Conservation (phyloP, 2,888 invertebrate species). For the Neoitamus cyanurus region DNA sequence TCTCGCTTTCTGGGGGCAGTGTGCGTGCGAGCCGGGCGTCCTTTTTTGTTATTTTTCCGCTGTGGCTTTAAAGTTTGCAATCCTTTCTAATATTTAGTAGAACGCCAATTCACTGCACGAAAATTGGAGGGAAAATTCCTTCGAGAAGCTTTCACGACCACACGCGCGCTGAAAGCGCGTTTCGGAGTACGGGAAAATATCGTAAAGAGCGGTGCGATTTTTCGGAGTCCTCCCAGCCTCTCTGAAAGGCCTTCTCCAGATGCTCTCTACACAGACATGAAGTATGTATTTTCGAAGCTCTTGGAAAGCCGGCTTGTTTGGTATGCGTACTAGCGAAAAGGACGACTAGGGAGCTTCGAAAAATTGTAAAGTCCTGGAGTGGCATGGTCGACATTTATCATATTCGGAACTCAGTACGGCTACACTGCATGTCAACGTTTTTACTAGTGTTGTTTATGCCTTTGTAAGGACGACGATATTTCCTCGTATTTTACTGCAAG, state of each 20-base stretch:
- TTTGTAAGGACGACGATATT: slow-evolving; percentile 19
- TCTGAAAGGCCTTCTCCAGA: not conserved
- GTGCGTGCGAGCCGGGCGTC: not conserved
- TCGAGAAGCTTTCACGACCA: not conserved
- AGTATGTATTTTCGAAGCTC: not conserved
- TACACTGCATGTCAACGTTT: slow-evolving; percentile 21
- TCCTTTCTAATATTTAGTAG: not conserved
- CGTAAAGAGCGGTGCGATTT: slow-evolving; percentile 6
- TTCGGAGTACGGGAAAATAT: slow-evolving; percentile 19
- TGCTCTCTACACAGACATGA: not conserved
- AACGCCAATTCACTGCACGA: slow-evolving; percentile 15
- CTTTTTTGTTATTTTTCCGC: not conserved
- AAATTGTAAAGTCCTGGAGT: not conserved
- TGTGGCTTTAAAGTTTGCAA: slow-evolving; percentile 2
- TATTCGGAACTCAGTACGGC: slow-evolving; percentile 32
- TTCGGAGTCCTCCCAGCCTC: not conserved
- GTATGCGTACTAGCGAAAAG: slow-evolving; percentile 17
- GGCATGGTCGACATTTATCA: slow-evolving; percentile 32
- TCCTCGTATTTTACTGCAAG: not conserved
- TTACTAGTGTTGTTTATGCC: slow-evolving; percentile 35
- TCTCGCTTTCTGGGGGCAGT: not conserved
- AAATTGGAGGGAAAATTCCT: slow-evolving; percentile 35
- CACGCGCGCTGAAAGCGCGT: not conserved
- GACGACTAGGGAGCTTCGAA: not conserved
- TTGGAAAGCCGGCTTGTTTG: slow-evolving; percentile 32